These are phyloP conservation scores for Cyrtodaria siliqua DNA, from an alignment of 2,888 invertebrate species.

Conservation along the genomic window DNA sequence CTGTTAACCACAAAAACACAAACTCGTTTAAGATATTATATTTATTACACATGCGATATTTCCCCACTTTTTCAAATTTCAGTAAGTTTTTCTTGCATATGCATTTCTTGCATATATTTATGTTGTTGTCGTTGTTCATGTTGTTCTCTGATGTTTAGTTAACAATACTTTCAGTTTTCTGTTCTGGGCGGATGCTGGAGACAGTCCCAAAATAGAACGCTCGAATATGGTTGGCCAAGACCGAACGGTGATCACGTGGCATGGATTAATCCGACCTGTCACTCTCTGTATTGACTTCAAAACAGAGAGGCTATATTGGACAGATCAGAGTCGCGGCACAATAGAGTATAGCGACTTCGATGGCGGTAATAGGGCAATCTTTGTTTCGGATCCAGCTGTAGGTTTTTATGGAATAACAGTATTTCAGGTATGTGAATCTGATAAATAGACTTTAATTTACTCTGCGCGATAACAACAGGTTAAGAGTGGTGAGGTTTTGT, in stretches of 20 bases:
- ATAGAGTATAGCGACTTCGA: slow-evolving; percentile 41
- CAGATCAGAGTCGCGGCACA: slow-evolving; percentile 34
- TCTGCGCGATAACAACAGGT: too few species aligned
- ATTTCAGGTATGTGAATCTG: slow-evolving; percentile 49
- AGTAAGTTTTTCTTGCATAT: too few species aligned
- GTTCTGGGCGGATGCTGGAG: slow-evolving; percentile 51
- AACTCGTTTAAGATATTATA: too few species aligned
- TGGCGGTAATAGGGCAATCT: slow-evolving; percentile 29
- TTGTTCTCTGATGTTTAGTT: too few species aligned
- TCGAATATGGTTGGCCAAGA: slow-evolving; percentile 37
- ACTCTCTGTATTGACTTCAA: slow-evolving; percentile 33
- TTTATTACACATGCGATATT: neutral
- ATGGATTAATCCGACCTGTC: slow-evolving; percentile 31
- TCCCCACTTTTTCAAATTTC: neutral
- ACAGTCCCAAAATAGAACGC: slow-evolving; percentile 40
- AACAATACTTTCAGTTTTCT: slow-evolving; percentile 45
- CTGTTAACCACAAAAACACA: too few species aligned
- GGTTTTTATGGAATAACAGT: slow-evolving; percentile 48
- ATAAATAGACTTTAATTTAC: too few species aligned
- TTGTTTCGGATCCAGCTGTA: slow-evolving; percentile 19
- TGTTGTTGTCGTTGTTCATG: too few species aligned
- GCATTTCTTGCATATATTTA: too few species aligned
- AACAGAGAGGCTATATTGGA: slow-evolving; percentile 40
- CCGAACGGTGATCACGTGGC: slow-evolving; percentile 37
- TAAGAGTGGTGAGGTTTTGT: neutral